Percentiles rank a stretch among this genome's conserved stretches.
phyloP scores from a whole-genome alignment of 2,797 vertebrate genomes.

The Euthynnus affinis region DNA sequence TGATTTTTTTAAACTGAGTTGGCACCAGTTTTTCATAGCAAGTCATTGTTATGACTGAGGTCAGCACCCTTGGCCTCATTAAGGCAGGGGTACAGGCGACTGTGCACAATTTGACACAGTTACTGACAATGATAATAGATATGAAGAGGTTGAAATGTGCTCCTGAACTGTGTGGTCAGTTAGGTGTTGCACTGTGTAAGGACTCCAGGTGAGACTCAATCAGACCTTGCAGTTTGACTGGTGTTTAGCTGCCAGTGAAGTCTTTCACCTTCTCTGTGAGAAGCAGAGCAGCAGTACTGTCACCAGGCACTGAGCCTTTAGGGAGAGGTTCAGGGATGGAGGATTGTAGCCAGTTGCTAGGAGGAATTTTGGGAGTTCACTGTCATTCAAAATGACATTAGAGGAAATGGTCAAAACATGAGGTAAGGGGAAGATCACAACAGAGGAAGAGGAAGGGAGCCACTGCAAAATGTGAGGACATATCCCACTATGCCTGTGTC shows the following conservation, averaged over 20 bases:
- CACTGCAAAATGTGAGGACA: background rate
- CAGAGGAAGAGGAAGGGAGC: constrained; percentile 7
- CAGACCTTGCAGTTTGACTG: constrained; percentile 66
- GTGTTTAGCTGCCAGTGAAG: constrained; percentile 62
- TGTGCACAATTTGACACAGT: constrained; percentile 42
- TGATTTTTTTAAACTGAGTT: constrained; percentile 21
- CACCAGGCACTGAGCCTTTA: constrained; percentile 36
- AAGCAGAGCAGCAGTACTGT: constrained; percentile 20
- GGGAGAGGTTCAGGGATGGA: constrained; percentile 41
- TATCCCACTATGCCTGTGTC: background rate
- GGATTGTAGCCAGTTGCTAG: constrained; percentile 44
- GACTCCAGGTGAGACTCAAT: constrained; percentile 65
- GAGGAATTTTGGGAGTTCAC: constrained; percentile 37
- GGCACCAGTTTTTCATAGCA: constrained; percentile 21
- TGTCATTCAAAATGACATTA: constrained; percentile 53
- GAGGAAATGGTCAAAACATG: constrained; percentile 36
- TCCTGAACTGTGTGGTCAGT: constrained; percentile 42
- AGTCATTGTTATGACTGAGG: constrained; percentile 38
- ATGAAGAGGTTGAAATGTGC: constrained; percentile 54
- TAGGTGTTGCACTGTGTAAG: constrained; percentile 54
- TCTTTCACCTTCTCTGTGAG: constrained; percentile 52
- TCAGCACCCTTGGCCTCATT: constrained; percentile 48
- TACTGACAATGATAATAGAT: constrained; percentile 44
- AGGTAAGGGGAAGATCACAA: constrained; percentile 25
- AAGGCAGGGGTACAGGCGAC: constrained; percentile 22